Evolutionary conservation across 2,113 vertebrate species (phyloP), one percentile per base, ranked within the genome.

Genomic region (Hyaena hyaena): DNA sequence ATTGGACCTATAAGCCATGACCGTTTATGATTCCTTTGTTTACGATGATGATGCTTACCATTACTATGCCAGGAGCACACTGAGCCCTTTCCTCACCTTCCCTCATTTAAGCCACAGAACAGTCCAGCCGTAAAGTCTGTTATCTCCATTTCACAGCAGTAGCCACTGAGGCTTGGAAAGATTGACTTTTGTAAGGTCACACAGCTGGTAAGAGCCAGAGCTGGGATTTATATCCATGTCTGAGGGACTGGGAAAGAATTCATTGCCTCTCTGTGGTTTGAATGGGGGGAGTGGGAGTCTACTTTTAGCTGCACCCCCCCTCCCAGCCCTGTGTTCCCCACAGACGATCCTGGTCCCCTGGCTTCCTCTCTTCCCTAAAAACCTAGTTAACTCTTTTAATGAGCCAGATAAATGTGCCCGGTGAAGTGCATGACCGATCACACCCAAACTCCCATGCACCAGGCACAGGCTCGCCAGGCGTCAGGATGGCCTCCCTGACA

Each of bases 381-480:
- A 95, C 73, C 92, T 90, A 89, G 71, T 97, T 96, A 95, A 94
- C 88, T 94, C 88, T 66, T 80, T 82, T 77, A 96, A 95, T 91
- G 96, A 97, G 45, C 68, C 94, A 90, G 50, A 65, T 92, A 83
- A 93, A 58, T 17, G 58, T 23, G n/a, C 39, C 61, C 66, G 0
- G 0, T 69, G 73, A 31, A 83, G 83, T 63, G 61, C 71, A 77
- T 58, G 88, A 83, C 96, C 0, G 4, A 69, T 93, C 45, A 4
- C 31, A 23, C 14, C 39, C 50, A 8, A 48, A 39, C 26, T 66
- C 53, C 43, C 0, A 0, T 0, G 55, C 61, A 4, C 74, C 9
- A 0, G 43, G 28, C 33, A 0, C 74, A 45, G 87, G 39, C 53
- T 45, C 28, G 68, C 66, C 0, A 0, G 0, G 76, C 65, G 1